A percentile compares a stretch with the other conserved stretches of the same genome.
Evolutionary conservation across 2,888 invertebrate genomes (phyloP).

Genomic region (Plemyria rubiginata): DNA sequence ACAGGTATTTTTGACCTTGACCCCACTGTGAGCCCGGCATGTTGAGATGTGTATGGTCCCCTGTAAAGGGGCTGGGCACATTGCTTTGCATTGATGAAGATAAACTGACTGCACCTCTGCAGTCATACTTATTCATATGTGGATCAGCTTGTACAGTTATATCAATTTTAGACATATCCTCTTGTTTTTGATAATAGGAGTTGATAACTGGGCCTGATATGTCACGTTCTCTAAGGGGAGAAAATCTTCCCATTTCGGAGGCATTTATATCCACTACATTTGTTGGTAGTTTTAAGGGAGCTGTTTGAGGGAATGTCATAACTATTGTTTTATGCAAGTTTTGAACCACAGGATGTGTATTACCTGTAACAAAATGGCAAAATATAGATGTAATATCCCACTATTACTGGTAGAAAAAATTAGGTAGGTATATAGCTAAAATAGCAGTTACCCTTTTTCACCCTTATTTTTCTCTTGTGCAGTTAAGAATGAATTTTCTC

Average conservation of each 20-base stretch:
- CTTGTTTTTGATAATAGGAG: slow-evolving; percentile 69
- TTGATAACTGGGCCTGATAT: slow-evolving; percentile 86
- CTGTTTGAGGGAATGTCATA: slow-evolving; percentile 80
- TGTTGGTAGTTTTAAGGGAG: slow-evolving; percentile 84
- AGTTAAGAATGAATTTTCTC: too few relatives aligned
- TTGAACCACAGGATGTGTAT: slow-evolving; percentile 56
- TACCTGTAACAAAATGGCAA: slow-evolving; percentile 47
- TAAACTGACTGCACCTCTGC: slow-evolving; percentile 87
- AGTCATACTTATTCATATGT: slow-evolving; percentile 88
- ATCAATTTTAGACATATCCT: slow-evolving; percentile 58
- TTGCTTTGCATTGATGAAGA: slow-evolving; percentile 90
- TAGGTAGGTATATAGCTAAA: too few relatives aligned
- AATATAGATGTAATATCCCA: background rate
- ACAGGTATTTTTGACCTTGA: slow-evolving; percentile 88
- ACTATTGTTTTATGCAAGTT: slow-evolving; percentile 76
- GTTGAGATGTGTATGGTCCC: slow-evolving; percentile 87
- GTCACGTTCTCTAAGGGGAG: slow-evolving; percentile 87
- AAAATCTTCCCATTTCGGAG: slow-evolving; percentile 87
- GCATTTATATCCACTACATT: slow-evolving; percentile 87
- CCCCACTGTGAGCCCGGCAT: slow-evolving; percentile 91
- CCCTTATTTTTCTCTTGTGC: too few relatives aligned
- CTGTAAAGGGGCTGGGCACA: slow-evolving; percentile 88
- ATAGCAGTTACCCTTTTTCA: too few relatives aligned
- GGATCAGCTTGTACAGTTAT: slow-evolving; percentile 78
- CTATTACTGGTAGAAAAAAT: too few relatives aligned